Conservation (phyloP, 2,797 vertebrate genomes). For the Presbytis comata region DNA sequence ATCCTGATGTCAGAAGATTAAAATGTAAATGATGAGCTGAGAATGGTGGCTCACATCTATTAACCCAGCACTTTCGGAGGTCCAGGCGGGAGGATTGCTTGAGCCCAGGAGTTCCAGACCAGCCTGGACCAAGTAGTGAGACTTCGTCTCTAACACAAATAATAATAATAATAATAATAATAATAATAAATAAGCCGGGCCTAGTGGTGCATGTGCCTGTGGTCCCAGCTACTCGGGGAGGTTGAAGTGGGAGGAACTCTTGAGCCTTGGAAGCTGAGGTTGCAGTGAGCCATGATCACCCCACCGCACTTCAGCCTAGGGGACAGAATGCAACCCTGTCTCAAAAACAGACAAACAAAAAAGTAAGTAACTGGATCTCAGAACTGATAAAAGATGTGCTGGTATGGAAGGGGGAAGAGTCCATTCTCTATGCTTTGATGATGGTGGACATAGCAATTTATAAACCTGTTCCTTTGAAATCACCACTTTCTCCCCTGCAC, state of each 20-base stretch:
- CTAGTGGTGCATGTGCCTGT: not conserved
- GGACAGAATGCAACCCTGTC: not conserved
- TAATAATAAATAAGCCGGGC: not conserved
- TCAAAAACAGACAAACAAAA: not conserved
- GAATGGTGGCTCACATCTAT: not conserved
- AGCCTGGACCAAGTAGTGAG: not conserved
- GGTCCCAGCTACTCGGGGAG: not conserved
- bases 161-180: too few species aligned
- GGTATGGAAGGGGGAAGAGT: too few species aligned
- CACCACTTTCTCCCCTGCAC: not conserved
- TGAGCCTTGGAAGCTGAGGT: not conserved
- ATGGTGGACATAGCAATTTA: not conserved
- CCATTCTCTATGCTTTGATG: not conserved
- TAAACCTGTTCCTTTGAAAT: not conserved
- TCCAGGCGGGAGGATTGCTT: not conserved
- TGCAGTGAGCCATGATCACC: not conserved
- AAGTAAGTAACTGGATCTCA: not conserved
- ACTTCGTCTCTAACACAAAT: not conserved
- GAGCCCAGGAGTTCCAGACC: too few species aligned
- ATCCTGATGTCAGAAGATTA: not conserved
- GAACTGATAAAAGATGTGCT: not conserved
- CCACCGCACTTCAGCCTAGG: not conserved
- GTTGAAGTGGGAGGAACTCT: not conserved
- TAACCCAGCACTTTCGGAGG: not conserved
- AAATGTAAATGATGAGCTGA: not conserved